Evolutionary conservation across 2,888 invertebrate genomes (phyloP).

Genomic region (Lucinisca nassula): DNA sequence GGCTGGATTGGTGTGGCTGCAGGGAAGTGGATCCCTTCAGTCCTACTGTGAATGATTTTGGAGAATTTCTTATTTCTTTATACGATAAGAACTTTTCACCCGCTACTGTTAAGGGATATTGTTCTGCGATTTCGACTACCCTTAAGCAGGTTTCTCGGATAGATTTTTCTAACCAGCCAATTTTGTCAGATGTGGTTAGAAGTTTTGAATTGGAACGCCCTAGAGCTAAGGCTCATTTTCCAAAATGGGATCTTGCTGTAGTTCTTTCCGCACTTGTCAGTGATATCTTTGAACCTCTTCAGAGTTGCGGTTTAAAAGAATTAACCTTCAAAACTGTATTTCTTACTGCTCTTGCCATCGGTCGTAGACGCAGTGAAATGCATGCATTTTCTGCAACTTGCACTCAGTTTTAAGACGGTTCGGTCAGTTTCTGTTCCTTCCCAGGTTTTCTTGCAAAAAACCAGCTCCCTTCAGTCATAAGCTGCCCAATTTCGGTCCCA

Average conservation of each 20-base stretch:
- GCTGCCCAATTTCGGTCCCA: no score
- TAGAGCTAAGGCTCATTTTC: background rate
- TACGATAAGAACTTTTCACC: background rate
- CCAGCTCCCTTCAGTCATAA: no score
- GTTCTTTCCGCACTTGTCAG: background rate
- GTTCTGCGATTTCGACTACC: background rate
- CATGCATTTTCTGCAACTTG: background rate
- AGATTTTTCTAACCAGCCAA: background rate
- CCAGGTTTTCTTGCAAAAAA: no score
- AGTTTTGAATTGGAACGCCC: background rate
- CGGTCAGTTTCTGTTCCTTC: no score
- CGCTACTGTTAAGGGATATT: background rate
- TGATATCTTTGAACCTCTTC: background rate
- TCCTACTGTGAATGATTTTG: slow-evolving; percentile 5
- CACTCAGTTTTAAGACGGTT: no score
- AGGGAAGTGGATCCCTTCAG: background rate
- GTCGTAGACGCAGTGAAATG: background rate
- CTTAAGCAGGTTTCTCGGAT: background rate
- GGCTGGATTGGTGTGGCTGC: background rate
- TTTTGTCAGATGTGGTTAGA: background rate
- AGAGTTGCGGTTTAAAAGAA: background rate
- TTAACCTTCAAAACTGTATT: background rate
- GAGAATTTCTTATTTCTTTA: background rate
- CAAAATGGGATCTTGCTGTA: background rate
- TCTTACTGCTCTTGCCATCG: background rate